Percentiles rank a stretch among this genome's conserved stretches.
These are phyloP conservation scores for Galerucella nymphaeae DNA, from an alignment of 2,888 invertebrate species.

Conservation along the genomic window DNA sequence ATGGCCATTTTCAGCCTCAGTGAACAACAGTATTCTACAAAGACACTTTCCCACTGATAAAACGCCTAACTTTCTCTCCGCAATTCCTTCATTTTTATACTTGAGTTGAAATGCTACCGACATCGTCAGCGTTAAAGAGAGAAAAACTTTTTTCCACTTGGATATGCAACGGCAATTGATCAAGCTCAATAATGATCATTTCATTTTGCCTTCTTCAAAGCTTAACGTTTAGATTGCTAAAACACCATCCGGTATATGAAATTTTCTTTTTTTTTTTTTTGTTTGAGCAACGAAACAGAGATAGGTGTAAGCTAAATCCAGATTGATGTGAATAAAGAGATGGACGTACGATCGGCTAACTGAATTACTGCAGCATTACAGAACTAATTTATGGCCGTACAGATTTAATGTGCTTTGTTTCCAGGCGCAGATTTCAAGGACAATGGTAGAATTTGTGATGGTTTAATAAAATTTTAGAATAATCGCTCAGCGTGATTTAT, in stretches of 20 bases:
- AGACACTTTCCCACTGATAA: constrained; percentile 42
- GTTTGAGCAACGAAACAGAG: constrained; percentile 50
- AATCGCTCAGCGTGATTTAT: constrained; percentile 39
- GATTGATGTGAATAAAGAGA: constrained; percentile 61
- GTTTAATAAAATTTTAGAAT: constrained; percentile 51
- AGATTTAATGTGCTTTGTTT: constrained; percentile 61
- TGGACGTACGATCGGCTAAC: constrained; percentile 62
- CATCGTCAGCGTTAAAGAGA: constrained; percentile 16
- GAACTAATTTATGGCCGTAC: constrained; percentile 60
- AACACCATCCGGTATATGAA: no score
- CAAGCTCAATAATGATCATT: neutral
- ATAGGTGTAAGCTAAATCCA: constrained; percentile 61
- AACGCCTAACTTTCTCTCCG: constrained; percentile 36
- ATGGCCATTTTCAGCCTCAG: constrained; percentile 58
- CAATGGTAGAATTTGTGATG: constrained; percentile 57
- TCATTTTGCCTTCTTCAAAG: no score
- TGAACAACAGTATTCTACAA: constrained; percentile 54
- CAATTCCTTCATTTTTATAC: constrained; percentile 33
- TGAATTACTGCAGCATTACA: constrained; percentile 62
- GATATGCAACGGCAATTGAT: constrained; percentile 18
- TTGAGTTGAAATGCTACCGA: constrained; percentile 28
- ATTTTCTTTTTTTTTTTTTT: constrained; percentile 18
- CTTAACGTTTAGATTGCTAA: no score
- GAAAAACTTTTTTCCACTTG: constrained; percentile 26
- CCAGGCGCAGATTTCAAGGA: constrained; percentile 58